Evolutionary conservation across 2,113 vertebrate species (phyloP).

Genomic region (Paraplagusia blochii): DNA sequence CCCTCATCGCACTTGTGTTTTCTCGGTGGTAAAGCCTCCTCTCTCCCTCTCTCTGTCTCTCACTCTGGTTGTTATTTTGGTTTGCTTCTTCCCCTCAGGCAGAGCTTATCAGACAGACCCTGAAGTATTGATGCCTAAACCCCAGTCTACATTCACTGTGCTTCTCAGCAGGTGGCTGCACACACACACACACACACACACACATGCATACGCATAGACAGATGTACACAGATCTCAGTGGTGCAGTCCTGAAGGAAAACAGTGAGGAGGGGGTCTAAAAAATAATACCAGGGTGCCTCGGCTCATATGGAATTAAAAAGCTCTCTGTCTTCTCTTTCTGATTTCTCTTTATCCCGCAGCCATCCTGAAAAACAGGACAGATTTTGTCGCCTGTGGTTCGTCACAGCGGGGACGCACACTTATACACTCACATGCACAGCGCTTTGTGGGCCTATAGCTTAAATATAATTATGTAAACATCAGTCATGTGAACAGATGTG

Average conservation of each 20-base stretch:
- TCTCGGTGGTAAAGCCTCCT: constrained; percentile 26
- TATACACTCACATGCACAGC: constrained; percentile 15
- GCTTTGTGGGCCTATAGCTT: constrained; percentile 20
- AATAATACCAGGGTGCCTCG: constrained; percentile 33
- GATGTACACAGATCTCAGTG: constrained; percentile 23
- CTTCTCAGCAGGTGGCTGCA: constrained; percentile 65
- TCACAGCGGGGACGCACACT: constrained; percentile 33
- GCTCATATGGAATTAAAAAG: constrained; percentile 58
- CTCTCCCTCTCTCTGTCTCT: constrained; percentile 27
- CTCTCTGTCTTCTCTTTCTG: constrained; percentile 42
- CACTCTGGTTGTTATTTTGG: constrained; percentile 64
- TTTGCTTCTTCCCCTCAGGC: constrained; percentile 63
- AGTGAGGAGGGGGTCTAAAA: constrained; percentile 9
- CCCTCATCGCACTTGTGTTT: constrained; percentile 34
- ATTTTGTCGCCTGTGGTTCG: constrained; percentile 57
- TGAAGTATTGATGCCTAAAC: constrained; percentile 63
- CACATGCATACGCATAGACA: constrained; percentile 5
- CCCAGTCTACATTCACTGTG: constrained; percentile 52
- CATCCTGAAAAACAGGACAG: constrained; percentile 46
- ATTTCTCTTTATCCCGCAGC: constrained; percentile 50
- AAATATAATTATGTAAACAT: constrained; percentile 36
- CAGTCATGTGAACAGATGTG: background rate
- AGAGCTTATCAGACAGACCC: constrained; percentile 66
- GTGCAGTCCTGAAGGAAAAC: constrained; percentile 44
- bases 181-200: constrained; percentile 19